A percentile compares a stretch with the other conserved stretches of the same genome.
These are phyloP conservation scores for Neogobius melanostomus DNA, from an alignment of 2,113 vertebrate genomes.

Conservation along the genomic window DNA sequence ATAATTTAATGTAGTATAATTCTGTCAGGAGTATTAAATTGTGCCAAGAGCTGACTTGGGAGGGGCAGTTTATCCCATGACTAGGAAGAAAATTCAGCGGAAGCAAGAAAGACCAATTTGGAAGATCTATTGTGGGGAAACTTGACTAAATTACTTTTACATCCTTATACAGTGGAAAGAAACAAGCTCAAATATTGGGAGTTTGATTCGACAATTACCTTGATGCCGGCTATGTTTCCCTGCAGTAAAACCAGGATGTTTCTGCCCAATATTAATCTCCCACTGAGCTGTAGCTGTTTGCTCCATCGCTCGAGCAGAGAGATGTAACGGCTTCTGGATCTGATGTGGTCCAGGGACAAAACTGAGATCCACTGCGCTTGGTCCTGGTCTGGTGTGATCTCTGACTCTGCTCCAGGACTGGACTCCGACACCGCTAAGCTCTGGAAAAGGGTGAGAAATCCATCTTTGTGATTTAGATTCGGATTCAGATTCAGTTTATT, in stretches of 20 bases:
- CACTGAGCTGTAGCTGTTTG: conserved; percentile 46
- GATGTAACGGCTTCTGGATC: conserved; percentile 38
- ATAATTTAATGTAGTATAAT: neutral
- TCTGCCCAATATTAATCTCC: conserved; percentile 36
- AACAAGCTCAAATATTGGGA: too few relatives aligned
- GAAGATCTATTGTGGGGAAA: too few relatives aligned
- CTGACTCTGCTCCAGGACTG: neutral
- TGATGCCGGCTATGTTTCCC: conserved; percentile 38
- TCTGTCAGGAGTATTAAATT: too few relatives aligned
- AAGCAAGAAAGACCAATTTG: too few relatives aligned
- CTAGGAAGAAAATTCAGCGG: too few relatives aligned
- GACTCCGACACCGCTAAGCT: conserved; percentile 22
- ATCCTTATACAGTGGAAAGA: neutral
- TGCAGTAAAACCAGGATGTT: conserved; percentile 46
- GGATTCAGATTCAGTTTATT: too few relatives aligned
- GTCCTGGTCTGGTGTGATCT: neutral
- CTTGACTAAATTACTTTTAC: too few relatives aligned
- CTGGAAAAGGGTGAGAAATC: neutral
- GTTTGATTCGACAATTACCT: conserved; percentile 27
- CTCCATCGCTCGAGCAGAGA: conserved; percentile 48
- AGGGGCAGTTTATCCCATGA: too few relatives aligned
- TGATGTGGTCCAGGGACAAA: conserved; percentile 49
- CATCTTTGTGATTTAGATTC: neutral
- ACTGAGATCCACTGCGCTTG: conserved; percentile 40
- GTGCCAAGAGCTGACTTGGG: too few relatives aligned